Base-by-base conservation (phyloP, 2,797 vertebrate genomes). In the Xyrichtys novacula region DNA sequence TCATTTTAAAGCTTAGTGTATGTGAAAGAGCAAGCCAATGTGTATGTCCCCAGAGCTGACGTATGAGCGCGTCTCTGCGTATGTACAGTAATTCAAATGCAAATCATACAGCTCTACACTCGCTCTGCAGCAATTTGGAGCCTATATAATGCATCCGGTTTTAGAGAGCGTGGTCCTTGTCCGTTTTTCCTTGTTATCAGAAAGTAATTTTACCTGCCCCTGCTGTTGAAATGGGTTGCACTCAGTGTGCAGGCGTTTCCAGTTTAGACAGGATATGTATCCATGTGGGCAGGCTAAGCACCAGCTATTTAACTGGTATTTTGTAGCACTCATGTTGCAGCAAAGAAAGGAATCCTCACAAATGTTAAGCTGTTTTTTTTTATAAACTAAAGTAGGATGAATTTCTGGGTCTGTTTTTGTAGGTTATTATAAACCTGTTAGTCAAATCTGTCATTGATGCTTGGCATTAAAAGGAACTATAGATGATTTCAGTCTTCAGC, bases 361-460 rank as follows among this genome's bases (percentile, higher is more conserved):
- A 49, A 54, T 39, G 44, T 56, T 60, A 46, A 58, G 71, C n/a
- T 19, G 31, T 20, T 61, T 64, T 52, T 19, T n/a, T 61, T 64
- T 52, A 19, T n/a, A 60, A 32, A 34, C 20, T 34, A 36, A 4
- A 22, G 38, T 5, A 57, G 25, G 7, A 56, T 15, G 50, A 36
- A 25, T 66, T 65, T 65, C n/a, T 17, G 47, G 26, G 12, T 68
- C n/a, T n/a, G n/a, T n/a, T n/a, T n/a, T n/a, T n/a, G n/a, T n/a
- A n/a, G n/a, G n/a, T n/a, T 34, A 10, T 10, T 34, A 48, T 68
- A 70, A 58, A 74, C 61, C 16, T 34, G 20, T 67, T 66, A 55
- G 42, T 42, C 19, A 68, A 42, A 48, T 60, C 40, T 74, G 19
- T 72, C 36, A 55, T 64, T 70, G 63, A 31, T 16, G 25, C 22